These are phyloP conservation scores for Rhea pennata DNA, from an alignment of 2,113 vertebrate species.

Conservation along the genomic window DNA sequence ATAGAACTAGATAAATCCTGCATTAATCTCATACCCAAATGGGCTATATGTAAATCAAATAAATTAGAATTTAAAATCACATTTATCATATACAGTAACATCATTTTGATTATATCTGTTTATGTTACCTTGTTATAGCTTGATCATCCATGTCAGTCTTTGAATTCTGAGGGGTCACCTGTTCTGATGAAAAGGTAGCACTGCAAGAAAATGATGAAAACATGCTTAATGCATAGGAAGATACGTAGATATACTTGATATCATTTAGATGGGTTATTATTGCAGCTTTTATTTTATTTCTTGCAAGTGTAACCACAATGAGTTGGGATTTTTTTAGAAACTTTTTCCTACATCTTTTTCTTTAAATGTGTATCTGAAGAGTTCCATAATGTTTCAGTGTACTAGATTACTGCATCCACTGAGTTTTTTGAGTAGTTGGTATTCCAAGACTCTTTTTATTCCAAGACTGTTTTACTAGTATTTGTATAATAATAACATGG, in stretches of 20 bases:
- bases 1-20: not conserved
- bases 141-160: not conserved
- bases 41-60: not conserved
- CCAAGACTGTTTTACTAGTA: not conserved
- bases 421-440: not conserved
- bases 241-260: not conserved
- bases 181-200: not conserved
- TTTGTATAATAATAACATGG: not conserved
- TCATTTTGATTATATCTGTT: not conserved
- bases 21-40: not conserved
- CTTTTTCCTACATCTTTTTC: not conserved
- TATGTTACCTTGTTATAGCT: constrained; percentile 22
- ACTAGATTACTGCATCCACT: not conserved
- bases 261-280: not conserved
- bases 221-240: not conserved
- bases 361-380: not conserved
- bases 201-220: not conserved
- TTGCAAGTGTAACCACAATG: not conserved
- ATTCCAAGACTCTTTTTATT: not conserved
- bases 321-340: not conserved
- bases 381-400: not conserved
- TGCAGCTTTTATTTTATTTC: not conserved
- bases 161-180: not conserved
- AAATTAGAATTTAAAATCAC: not conserved
- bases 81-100: not conserved